phyloP scores from a whole-genome alignment of 2,113 vertebrate genomes.

The Nothocercus julius region DNA sequence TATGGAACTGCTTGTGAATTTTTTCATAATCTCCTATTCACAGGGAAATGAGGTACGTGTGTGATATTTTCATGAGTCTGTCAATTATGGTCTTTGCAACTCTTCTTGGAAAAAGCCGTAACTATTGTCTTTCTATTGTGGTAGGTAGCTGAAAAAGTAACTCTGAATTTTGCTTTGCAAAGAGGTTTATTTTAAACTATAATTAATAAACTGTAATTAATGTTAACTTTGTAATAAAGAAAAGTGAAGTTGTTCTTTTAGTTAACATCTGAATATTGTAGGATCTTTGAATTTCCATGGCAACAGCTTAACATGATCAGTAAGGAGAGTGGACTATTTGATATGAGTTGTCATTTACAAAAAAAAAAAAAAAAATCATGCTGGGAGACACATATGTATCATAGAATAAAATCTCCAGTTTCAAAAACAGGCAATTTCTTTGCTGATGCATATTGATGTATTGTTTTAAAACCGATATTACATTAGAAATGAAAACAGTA shows the following conservation, averaged over 20 bases:
- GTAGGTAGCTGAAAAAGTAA: background rate
- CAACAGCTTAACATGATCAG: constrained; percentile 72
- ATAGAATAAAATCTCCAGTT: constrained; percentile 25
- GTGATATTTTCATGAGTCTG: background rate
- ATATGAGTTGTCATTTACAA: constrained; percentile 47
- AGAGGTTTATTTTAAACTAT: background rate
- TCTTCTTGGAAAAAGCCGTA: background rate
- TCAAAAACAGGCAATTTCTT: constrained; percentile 15
- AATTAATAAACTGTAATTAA: background rate
- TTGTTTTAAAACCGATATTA: constrained; percentile 51
- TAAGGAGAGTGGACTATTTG: constrained; percentile 64
- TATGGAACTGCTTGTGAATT: constrained; percentile 13
- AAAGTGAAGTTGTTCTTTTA: constrained; percentile 23
- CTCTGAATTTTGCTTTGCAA: background rate
- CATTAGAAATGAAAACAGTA: constrained; percentile 47
- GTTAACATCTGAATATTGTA: constrained; percentile 50
- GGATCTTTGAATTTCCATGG: constrained; percentile 66
- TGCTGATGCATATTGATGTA: constrained; percentile 17
- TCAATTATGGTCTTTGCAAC: background rate
- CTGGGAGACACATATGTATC: constrained; percentile 49
- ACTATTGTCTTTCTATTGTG: background rate
- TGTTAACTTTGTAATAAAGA: background rate
- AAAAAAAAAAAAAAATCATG: background rate
- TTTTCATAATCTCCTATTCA: background rate
- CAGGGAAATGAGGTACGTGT: background rate